These are phyloP conservation scores for Pogonophryne albipinna DNA, from an alignment of 2,797 vertebrate genomes.

Conservation along the genomic window DNA sequence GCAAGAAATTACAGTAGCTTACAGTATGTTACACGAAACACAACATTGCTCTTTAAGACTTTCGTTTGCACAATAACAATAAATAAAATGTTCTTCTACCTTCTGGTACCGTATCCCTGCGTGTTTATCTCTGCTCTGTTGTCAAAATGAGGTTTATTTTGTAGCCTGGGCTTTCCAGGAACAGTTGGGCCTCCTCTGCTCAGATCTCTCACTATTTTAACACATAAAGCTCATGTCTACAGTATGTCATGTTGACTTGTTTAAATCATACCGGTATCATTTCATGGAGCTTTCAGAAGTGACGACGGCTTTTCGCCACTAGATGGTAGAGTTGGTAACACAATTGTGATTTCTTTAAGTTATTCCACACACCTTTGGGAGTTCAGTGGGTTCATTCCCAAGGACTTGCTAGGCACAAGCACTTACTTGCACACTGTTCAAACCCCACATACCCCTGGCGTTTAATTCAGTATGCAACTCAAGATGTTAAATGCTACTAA, in stretches of 20 bases:
- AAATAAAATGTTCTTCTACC: conserved; percentile 57
- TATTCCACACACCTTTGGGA: conserved; percentile 62
- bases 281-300: background rate
- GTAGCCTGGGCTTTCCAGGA: background rate
- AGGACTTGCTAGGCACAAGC: conserved; percentile 69
- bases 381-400: conserved; percentile 80
- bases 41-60: conserved; percentile 26
- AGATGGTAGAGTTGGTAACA: conserved; percentile 67
- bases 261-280: background rate
- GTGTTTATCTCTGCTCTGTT: conserved; percentile 4
- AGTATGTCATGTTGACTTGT: background rate
- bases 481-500: conserved; percentile 24
- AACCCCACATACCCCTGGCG: conserved; percentile 34
- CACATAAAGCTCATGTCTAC: background rate
- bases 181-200: background rate
- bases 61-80: conserved; percentile 62
- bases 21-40: conserved; percentile 19
- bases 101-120: background rate
- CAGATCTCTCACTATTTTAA: background rate
- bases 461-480: conserved; percentile 50
- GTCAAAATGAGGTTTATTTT: background rate
- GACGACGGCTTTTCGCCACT: conserved; percentile 56
- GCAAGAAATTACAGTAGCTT: conserved; percentile 10
- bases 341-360: conserved; percentile 8
- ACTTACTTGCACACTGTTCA: conserved; percentile 50